Evolutionary conservation across 2,113 vertebrate genomes (phyloP).

Genomic region (Theropithecus gelada): DNA sequence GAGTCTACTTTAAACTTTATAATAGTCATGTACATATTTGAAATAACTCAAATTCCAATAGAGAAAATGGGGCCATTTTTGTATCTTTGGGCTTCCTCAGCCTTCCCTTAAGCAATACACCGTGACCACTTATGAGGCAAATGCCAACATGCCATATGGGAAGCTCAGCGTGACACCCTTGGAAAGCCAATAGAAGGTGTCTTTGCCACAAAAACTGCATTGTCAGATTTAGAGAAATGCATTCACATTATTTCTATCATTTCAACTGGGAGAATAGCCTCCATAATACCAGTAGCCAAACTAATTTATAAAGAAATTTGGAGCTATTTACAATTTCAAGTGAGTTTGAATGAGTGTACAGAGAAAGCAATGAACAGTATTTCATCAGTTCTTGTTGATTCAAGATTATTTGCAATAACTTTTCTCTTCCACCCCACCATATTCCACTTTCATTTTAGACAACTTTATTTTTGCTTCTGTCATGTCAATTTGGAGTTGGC

Average conservation of each 20-base stretch:
- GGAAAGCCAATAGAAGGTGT: not conserved
- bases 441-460: slow-evolving; percentile 11
- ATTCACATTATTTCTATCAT: not conserved
- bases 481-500: not conserved
- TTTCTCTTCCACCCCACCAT: not conserved
- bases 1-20: slow-evolving; percentile 69
- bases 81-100: not conserved
- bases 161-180: not conserved
- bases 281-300: not conserved
- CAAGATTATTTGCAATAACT: not conserved
- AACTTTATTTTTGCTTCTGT: slow-evolving; percentile 32
- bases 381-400: not conserved
- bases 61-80: slow-evolving; percentile 27
- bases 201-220: not conserved
- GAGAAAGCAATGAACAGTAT: not conserved
- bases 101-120: not conserved
- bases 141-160: not conserved
- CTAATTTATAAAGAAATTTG: not conserved
- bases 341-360: not conserved
- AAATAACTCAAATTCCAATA: slow-evolving; percentile 57
- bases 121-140: not conserved
- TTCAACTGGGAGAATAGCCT: not conserved
- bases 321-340: not conserved
- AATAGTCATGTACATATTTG: slow-evolving; percentile 65
- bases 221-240: not conserved